A percentile compares a stretch with the other conserved stretches of the same genome.
These are phyloP conservation scores for Drosophila sp. DNA, from an alignment of 1,140 invertebrate species.

Conservation along the genomic window DNA sequence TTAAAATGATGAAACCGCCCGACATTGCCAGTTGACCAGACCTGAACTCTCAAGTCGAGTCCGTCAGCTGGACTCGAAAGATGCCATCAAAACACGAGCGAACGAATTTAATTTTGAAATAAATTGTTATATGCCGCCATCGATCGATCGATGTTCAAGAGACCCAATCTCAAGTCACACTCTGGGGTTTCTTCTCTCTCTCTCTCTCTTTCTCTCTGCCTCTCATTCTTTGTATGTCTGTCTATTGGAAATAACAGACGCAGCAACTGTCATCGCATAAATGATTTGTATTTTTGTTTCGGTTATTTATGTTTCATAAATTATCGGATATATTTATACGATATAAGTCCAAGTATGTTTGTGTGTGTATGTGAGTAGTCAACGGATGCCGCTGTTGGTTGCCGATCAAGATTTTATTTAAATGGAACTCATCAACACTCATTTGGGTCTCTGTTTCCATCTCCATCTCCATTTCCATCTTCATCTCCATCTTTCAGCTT, in stretches of 20 bases:
- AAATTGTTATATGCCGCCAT: constrained; percentile 33
- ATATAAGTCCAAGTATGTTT: constrained; percentile 57
- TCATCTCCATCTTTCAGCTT: constrained; percentile 18
- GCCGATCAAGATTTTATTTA: constrained; percentile 83
- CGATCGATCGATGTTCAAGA: constrained; percentile 15
- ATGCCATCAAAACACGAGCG: constrained; percentile 7
- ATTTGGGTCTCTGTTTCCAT: constrained; percentile 61
- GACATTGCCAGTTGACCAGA: constrained; percentile 28
- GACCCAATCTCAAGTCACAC: background rate
- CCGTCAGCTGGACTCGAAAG: constrained; percentile 29
- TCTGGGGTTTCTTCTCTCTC: too few species aligned
- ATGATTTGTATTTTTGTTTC: constrained; percentile 84
- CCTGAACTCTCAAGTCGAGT: constrained; percentile 7
- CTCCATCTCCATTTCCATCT: constrained; percentile 20
- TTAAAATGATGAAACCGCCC: constrained; percentile 43
- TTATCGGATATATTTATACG: constrained; percentile 81
- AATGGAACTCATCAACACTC: constrained; percentile 82
- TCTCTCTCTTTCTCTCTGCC: too few species aligned
- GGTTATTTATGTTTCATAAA: constrained; percentile 84
- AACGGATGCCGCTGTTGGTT: constrained; percentile 58
- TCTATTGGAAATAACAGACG: constrained; percentile 35
- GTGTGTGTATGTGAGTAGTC: constrained; percentile 49
- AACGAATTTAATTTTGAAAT: constrained; percentile 47
- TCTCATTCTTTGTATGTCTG: too few species aligned
- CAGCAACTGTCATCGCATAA: constrained; percentile 73